phyloP scores from a whole-genome alignment of 2,888 invertebrate genomes.

The Ptilodon capucinus region DNA sequence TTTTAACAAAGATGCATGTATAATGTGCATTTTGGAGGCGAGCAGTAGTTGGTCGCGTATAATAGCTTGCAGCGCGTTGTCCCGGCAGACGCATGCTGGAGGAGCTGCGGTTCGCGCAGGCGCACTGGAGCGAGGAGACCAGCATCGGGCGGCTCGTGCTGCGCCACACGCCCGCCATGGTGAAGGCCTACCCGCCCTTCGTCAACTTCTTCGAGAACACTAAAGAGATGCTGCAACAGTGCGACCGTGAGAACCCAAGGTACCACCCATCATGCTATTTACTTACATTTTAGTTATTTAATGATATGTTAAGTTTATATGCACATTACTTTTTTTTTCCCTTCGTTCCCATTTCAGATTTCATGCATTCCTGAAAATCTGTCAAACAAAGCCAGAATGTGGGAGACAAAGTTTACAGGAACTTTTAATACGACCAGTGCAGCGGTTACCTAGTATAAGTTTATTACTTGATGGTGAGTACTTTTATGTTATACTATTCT shows the following conservation, averaged over 20 bases:
- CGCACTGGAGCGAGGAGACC: constrained; percentile 94
- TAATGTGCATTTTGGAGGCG: background rate
- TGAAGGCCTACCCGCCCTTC: constrained; percentile 98
- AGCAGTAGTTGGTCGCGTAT: background rate
- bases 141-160: constrained; percentile 94
- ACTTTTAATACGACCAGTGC: constrained; percentile 98
- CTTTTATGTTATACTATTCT: background rate
- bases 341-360: constrained; percentile 81
- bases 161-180: constrained; percentile 92
- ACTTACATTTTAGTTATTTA: too few species aligned
- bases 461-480: constrained; percentile 93
- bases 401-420: constrained; percentile 97
- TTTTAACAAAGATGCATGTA: too few species aligned
- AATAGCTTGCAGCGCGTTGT: background rate
- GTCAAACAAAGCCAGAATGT: constrained; percentile 97
- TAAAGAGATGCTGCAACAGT: constrained; percentile 94
- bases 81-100: constrained; percentile 82
- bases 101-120: constrained; percentile 84
- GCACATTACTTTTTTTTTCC: too few species aligned
- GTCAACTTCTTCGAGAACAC: constrained; percentile 99
- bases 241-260: constrained; percentile 95
- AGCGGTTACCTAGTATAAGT: constrained; percentile 97
- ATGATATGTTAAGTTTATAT: too few species aligned
- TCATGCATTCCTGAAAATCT: constrained; percentile 98
- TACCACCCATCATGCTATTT: constrained; percentile 22